Conservation (phyloP, 2,797 vertebrate species). For the Poeciliopsis presidionis region DNA sequence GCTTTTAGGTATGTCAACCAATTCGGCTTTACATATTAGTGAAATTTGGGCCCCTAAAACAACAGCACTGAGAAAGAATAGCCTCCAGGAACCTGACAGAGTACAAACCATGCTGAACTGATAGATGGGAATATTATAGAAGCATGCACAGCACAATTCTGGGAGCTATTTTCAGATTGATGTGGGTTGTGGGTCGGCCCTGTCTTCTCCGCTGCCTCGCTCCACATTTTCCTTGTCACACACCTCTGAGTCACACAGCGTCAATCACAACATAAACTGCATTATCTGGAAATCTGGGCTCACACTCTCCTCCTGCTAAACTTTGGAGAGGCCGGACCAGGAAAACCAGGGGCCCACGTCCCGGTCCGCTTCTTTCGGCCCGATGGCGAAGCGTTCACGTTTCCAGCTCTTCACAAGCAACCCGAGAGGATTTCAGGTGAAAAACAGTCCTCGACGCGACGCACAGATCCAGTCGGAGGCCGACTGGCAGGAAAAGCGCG, state of each 20-base stretch:
- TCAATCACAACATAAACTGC: not conserved
- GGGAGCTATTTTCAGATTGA: not conserved
- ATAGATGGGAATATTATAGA: slow-evolving; percentile 8
- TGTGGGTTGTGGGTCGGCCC: not conserved
- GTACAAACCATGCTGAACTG: not conserved
- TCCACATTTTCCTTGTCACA: slow-evolving; percentile 8
- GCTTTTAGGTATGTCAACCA: too few relatives aligned
- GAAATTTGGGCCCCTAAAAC: not conserved
- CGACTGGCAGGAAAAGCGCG: slow-evolving; percentile 29
- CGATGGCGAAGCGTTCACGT: not conserved
- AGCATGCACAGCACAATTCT: not conserved
- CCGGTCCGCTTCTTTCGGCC: too few relatives aligned
- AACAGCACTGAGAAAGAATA: not conserved
- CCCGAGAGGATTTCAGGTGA: not conserved
- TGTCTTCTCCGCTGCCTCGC: slow-evolving; percentile 3
- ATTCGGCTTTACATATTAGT: too few relatives aligned
- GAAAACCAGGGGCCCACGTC: not conserved
- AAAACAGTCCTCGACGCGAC: not conserved
- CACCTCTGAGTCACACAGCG: slow-evolving; percentile 3
- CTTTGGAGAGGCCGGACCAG: not conserved
- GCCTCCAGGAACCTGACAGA: not conserved
- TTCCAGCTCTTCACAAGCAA: not conserved
- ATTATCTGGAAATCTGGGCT: not conserved
- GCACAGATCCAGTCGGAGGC: not conserved
- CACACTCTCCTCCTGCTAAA: not conserved